These are phyloP conservation scores for Sterrhoptilus dennistouni DNA, from an alignment of 2,113 vertebrate genomes.

Conservation along the genomic window DNA sequence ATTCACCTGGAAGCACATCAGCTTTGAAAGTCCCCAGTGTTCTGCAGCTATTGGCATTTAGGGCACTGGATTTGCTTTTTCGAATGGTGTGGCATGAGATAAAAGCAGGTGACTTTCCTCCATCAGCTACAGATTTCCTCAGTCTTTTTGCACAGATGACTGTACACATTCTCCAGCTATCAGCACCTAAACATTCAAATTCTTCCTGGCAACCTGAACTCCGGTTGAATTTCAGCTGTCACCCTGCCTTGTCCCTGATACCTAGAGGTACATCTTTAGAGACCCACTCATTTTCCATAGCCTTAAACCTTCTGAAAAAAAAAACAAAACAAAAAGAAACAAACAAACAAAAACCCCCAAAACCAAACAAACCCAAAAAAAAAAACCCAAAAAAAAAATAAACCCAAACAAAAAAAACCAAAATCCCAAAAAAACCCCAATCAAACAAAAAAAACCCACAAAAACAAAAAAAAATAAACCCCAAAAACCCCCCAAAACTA, in stretches of 20 bases:
- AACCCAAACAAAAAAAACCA: background rate
- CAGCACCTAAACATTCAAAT: background rate
- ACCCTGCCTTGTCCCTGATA: background rate
- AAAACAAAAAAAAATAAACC: too few relatives aligned
- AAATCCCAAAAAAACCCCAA: too few relatives aligned
- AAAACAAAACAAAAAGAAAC: background rate
- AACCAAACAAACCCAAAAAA: too few relatives aligned
- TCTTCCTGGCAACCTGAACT: background rate
- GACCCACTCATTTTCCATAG: background rate
- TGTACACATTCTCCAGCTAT: background rate
- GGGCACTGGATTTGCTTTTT: constrained; percentile 1
- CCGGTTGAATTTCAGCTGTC: background rate
- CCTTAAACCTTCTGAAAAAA: background rate
- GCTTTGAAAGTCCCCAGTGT: background rate
- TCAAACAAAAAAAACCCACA: too few relatives aligned
- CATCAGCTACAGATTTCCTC: background rate
- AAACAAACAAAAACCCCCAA: too few relatives aligned
- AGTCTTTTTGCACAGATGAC: background rate
- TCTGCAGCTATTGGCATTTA: background rate
- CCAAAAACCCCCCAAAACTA: too few relatives aligned
- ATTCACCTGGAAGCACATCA: background rate
- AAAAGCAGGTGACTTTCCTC: background rate
- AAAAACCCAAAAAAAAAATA: background rate
- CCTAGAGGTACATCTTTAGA: background rate
- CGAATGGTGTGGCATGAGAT: background rate